Evolutionary conservation across 2,113 vertebrate genomes (phyloP).

Genomic region (Aldabrachelys gigantea): DNA sequence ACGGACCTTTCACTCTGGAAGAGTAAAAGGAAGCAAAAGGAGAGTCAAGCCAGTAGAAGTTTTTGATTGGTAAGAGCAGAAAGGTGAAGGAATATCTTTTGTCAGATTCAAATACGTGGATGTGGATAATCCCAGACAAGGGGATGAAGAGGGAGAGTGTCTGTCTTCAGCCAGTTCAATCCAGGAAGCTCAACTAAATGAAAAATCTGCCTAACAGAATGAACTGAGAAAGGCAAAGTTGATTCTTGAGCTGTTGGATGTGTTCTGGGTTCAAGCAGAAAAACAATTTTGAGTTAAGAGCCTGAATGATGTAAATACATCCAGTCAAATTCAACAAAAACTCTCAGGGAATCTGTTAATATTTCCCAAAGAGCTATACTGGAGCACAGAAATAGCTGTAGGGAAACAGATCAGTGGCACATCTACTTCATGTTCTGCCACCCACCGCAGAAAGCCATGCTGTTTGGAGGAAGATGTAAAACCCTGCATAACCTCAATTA

Average conservation of each 20-base stretch:
- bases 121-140: not conserved
- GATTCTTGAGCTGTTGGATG: slow-evolving; percentile 16
- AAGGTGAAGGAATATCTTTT: not conserved
- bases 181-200: not conserved
- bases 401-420: not conserved
- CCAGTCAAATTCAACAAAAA: slow-evolving; percentile 41
- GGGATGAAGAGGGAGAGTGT: not conserved
- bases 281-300: not conserved
- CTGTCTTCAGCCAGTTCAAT: not conserved
- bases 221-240: not conserved
- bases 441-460: not conserved
- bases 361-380: slow-evolving; percentile 38
- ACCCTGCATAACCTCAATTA: slow-evolving; percentile 40
- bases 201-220: slow-evolving; percentile 41
- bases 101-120: not conserved
- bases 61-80: not conserved
- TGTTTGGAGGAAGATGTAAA: rapidly evolving
- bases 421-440: not conserved
- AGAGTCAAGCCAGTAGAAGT: not conserved
- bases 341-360: slow-evolving; percentile 46
- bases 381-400: slow-evolving; percentile 8
- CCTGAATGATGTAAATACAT: slow-evolving; percentile 25
- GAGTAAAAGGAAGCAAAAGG: not conserved
- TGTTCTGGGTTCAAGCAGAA: slow-evolving; percentile 31
- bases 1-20: rapidly evolving